phyloP scores from a whole-genome alignment of 1,140 invertebrate species.

The Penaeus indicus region DNA sequence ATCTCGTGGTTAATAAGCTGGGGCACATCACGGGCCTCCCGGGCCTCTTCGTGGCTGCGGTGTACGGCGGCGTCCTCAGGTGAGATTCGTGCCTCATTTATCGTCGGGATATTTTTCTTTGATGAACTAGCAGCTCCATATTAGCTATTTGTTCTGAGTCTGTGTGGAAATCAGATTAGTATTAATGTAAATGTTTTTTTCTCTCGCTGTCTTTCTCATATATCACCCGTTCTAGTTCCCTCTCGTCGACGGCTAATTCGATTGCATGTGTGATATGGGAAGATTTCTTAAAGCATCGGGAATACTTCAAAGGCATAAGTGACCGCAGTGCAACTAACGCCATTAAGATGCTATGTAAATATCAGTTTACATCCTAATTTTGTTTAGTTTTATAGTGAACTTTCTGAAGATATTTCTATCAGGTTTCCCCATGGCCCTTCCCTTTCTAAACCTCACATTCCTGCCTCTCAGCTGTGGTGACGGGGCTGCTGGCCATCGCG shows the following conservation, averaged over 20 bases:
- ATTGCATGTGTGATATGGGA: slow-evolving; percentile 32
- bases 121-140: too few relatives aligned
- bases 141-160: too few relatives aligned
- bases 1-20: slow-evolving; percentile 3
- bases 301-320: not conserved
- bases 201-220: not conserved
- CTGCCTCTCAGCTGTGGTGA: too few relatives aligned
- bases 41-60: not conserved
- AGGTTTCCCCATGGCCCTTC: not conserved
- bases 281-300: slow-evolving; percentile 23
- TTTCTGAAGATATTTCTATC: not conserved
- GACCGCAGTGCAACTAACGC: not conserved
- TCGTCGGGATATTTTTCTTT: too few relatives aligned
- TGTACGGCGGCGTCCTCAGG: slow-evolving; percentile 16
- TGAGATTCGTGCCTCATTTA: not conserved
- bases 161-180: too few relatives aligned
- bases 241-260: slow-evolving; percentile 15
- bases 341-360: slow-evolving; percentile 11
- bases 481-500: too few relatives aligned
- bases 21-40: not conserved
- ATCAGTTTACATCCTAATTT: too few relatives aligned
- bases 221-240: not conserved
- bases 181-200: not conserved
- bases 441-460: too few relatives aligned
- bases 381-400: too few relatives aligned